Evolutionary conservation across 2,888 invertebrate genomes (phyloP).

Genomic region (Steinernema scapterisci): DNA sequence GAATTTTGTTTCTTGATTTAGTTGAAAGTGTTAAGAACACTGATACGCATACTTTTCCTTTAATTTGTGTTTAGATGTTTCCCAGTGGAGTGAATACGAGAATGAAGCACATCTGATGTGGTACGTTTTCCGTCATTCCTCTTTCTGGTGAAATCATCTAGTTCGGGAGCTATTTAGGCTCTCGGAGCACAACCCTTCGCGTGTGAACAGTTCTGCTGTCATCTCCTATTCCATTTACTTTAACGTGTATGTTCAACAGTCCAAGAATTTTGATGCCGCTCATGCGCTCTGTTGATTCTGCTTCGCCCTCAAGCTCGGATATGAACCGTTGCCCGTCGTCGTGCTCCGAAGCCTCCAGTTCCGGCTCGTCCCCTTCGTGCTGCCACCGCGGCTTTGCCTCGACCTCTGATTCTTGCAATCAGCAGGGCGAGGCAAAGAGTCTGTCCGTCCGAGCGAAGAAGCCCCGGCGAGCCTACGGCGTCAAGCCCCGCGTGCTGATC

Average conservation of each 20-base stretch:
- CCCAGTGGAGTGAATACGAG: no score
- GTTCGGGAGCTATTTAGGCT: no score
- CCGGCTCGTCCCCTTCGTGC: slow-evolving; percentile 16
- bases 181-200: no score
- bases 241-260: not conserved
- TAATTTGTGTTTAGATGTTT: not conserved
- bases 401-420: not conserved
- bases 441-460: not conserved
- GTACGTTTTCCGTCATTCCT: no score
- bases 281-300: not conserved
- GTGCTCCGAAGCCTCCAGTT: slow-evolving; percentile 23
- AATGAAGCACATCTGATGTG: no score
- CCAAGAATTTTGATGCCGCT: not conserved
- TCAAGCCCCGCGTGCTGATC: not conserved
- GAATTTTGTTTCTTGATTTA: not conserved
- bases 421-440: not conserved
- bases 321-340: not conserved
- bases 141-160: no score
- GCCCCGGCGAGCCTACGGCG: not conserved
- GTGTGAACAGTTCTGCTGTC: no score
- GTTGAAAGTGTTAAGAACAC: not conserved
- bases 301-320: not conserved
- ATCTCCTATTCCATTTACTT: not conserved
- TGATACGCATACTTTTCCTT: not conserved
- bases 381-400: not conserved